Percentiles rank a stretch among this genome's conserved stretches.
phyloP scores from a whole-genome alignment of 2,113 vertebrate species.

The Tyrannus savana region DNA sequence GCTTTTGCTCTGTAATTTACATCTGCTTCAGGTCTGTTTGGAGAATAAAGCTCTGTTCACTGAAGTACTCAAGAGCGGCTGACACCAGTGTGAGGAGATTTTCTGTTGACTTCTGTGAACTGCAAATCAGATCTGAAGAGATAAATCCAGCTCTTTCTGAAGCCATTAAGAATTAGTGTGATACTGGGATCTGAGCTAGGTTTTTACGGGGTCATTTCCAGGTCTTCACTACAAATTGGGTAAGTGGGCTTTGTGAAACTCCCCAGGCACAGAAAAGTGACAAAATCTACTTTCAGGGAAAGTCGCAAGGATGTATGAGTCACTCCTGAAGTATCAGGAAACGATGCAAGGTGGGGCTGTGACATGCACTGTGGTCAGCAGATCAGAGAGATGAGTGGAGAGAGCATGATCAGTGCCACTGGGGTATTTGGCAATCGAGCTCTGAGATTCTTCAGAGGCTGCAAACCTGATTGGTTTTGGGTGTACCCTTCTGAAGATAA shows the following conservation, averaged over 20 bases:
- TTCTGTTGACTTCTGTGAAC: neutral
- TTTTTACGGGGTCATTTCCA: neutral
- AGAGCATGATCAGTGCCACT: neutral
- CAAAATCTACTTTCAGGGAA: constrained; percentile 45
- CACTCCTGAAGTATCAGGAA: constrained; percentile 53
- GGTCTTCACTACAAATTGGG: neutral
- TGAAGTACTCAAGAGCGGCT: neutral
- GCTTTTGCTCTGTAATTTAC: neutral
- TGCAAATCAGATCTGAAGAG: neutral
- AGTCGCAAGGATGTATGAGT: constrained; percentile 18
- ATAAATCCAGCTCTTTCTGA: neutral
- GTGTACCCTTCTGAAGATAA: neutral
- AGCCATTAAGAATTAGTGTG: neutral
- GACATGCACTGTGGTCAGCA: constrained; percentile 49
- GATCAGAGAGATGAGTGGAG: constrained; percentile 33
- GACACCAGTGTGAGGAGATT: neutral
- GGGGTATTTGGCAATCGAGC: neutral
- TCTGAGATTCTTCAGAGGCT: neutral
- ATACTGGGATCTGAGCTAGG: neutral
- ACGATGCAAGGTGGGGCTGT: constrained; percentile 24
- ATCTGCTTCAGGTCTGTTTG: neutral
- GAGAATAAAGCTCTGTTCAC: neutral
- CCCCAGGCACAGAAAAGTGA: neutral
- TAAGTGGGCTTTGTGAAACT: constrained; percentile 12
- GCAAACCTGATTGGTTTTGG: neutral